Conservation (phyloP, 2,797 vertebrate genomes). For the Hippopotamyrus pictus region DNA sequence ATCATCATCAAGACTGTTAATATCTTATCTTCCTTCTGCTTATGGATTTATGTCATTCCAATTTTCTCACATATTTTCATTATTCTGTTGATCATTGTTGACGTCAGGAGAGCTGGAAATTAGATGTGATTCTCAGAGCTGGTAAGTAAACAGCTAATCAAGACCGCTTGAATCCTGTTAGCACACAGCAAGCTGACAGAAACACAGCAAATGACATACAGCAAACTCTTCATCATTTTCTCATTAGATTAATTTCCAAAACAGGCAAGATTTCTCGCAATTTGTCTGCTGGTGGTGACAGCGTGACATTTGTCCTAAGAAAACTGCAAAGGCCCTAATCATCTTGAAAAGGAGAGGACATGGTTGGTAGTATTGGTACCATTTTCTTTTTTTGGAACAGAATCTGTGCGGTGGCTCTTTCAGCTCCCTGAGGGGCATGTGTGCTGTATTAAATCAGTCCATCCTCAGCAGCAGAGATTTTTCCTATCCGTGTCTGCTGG, state of each 20-base stretch:
- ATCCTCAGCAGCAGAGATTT: constrained; percentile 49
- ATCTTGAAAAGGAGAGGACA: constrained; percentile 55
- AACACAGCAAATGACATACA: neutral
- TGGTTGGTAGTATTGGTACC: constrained; percentile 59
- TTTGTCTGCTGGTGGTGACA: neutral
- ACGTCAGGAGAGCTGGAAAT: neutral
- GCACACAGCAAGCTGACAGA: neutral
- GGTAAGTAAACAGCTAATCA: neutral
- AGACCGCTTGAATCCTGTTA: neutral
- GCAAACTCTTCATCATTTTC: neutral
- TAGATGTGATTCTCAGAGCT: neutral
- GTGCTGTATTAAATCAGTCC: constrained; percentile 69
- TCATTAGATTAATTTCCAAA: neutral
- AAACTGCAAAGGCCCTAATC: constrained; percentile 47
- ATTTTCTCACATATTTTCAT: neutral
- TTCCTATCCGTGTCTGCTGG: constrained; percentile 26
- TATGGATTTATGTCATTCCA: neutral
- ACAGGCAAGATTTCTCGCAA: neutral
- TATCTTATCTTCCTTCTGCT: neutral
- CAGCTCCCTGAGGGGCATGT: constrained; percentile 44
- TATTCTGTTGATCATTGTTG: neutral
- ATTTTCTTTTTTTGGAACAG: constrained; percentile 49
- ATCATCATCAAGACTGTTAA: neutral
- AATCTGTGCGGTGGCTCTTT: constrained; percentile 56
- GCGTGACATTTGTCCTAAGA: neutral